Evolutionary conservation across 2,888 invertebrate species (phyloP).

Genomic region (Cataglyphis livida): DNA sequence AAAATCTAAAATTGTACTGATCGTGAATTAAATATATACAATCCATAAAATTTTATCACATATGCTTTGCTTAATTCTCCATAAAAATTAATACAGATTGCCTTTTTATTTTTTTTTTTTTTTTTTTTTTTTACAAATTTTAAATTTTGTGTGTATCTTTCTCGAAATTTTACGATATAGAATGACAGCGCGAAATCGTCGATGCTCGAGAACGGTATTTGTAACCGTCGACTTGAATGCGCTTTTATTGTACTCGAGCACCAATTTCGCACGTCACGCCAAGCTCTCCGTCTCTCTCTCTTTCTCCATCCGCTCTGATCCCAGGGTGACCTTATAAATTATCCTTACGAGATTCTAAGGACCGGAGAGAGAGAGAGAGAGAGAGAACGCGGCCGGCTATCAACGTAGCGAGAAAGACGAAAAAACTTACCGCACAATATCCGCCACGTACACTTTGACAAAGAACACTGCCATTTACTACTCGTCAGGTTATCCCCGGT

Average conservation of each 20-base stretch:
- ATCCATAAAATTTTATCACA: neutral
- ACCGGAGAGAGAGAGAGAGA: conserved; percentile 9
- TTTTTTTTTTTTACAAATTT: neutral
- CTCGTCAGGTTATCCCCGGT: conserved; percentile 41
- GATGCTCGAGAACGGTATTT: conserved; percentile 38
- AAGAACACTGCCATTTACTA: conserved; percentile 66
- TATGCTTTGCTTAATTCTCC: neutral
- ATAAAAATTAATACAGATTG: neutral
- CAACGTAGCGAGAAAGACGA: conserved; percentile 55
- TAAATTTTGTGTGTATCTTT: neutral
- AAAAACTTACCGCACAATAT: conserved; percentile 73
- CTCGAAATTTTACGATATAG: neutral
- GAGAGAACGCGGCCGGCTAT: conserved; percentile 46
- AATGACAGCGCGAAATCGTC: conserved; percentile 6
- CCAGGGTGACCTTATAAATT: conserved; percentile 60
- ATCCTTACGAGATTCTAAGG: conserved; percentile 58
- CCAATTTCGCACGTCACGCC: conserved; percentile 57
- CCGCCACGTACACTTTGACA: conserved; percentile 64
- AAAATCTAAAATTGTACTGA: neutral
- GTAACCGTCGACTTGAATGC: conserved; percentile 48
- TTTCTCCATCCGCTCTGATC: neutral
- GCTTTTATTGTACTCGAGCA: conserved; percentile 55
- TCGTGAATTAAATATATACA: neutral
- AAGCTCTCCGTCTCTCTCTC: conserved; percentile 13
- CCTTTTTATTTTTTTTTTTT: no score